These are phyloP conservation scores for Colletes latitarsis DNA, from an alignment of 1,140 invertebrate species.

Conservation along the genomic window DNA sequence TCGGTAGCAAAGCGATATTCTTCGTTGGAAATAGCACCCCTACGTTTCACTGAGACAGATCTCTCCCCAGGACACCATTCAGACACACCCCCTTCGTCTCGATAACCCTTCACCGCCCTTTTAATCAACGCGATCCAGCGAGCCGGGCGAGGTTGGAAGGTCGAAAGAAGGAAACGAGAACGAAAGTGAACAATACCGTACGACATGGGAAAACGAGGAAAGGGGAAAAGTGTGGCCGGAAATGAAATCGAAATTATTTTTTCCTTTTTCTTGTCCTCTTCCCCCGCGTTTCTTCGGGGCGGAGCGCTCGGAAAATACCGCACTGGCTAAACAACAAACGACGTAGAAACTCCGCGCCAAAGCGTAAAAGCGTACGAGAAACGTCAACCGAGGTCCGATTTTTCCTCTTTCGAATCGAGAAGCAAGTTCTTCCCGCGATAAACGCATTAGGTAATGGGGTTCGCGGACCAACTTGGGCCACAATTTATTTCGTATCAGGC, in stretches of 20 bases:
- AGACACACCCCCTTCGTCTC: not conserved
- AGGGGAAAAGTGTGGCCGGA: not conserved
- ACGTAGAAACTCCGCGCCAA: not conserved
- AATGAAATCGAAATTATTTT: constrained; percentile 45
- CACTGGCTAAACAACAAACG: not conserved
- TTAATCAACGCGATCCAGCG: constrained; percentile 32
- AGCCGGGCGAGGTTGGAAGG: not conserved
- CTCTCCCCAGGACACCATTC: not conserved
- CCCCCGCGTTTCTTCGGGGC: not conserved
- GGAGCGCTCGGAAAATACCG: not conserved
- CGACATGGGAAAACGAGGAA: not conserved
- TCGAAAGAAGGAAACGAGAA: not conserved
- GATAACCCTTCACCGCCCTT: not conserved
- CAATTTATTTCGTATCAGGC: constrained; percentile 4
- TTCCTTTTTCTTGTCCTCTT: not conserved
- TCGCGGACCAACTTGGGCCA: too few relatives aligned
- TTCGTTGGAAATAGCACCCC: too few relatives aligned
- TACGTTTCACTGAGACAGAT: not conserved
- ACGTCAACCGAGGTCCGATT: not conserved
- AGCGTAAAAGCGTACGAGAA: too few relatives aligned
- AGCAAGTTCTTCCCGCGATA: not conserved
- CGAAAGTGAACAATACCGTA: constrained; percentile 6
- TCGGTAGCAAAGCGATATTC: too few relatives aligned
- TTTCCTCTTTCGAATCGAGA: too few relatives aligned
- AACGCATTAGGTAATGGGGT: constrained; percentile 1